Evolutionary conservation across 2,797 vertebrate species (phyloP).

Genomic region (Setipinna tenuifilis): DNA sequence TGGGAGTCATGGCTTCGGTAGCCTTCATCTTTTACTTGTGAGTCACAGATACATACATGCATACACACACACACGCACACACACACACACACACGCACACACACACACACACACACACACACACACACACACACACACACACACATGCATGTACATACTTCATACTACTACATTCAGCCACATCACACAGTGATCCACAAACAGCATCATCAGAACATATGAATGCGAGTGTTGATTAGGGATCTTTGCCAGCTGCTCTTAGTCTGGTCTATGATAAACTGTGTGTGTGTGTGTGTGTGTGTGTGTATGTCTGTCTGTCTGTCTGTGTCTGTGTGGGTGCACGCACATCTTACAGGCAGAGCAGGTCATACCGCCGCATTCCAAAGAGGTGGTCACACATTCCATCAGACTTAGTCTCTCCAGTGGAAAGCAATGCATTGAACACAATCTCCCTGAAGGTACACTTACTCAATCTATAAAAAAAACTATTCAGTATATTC

Average conservation of each 20-base stretch:
- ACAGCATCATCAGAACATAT: too few species aligned
- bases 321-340: slow-evolving; percentile 30
- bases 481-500: not conserved
- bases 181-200: too few species aligned
- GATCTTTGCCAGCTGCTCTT: too few species aligned
- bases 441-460: slow-evolving; percentile 88
- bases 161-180: too few species aligned
- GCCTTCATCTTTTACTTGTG: slow-evolving; percentile 80
- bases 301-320: slow-evolving; percentile 13
- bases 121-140: too few species aligned
- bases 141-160: too few species aligned
- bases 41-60: slow-evolving; percentile 19
- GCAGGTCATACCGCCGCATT: slow-evolving; percentile 75
- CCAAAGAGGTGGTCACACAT: slow-evolving; percentile 92
- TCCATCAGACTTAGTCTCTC: slow-evolving; percentile 77
- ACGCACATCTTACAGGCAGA: slow-evolving; percentile 76
- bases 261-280: too few species aligned
- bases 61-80: too few species aligned
- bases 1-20: slow-evolving; percentile 69
- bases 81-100: too few species aligned
- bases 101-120: too few species aligned
- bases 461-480: slow-evolving; percentile 7
- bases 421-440: slow-evolving; percentile 80
- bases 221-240: too few species aligned
- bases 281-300: not conserved